Base-by-base conservation (phyloP, 2,113 vertebrate genomes). In the Sander vitreus region DNA sequence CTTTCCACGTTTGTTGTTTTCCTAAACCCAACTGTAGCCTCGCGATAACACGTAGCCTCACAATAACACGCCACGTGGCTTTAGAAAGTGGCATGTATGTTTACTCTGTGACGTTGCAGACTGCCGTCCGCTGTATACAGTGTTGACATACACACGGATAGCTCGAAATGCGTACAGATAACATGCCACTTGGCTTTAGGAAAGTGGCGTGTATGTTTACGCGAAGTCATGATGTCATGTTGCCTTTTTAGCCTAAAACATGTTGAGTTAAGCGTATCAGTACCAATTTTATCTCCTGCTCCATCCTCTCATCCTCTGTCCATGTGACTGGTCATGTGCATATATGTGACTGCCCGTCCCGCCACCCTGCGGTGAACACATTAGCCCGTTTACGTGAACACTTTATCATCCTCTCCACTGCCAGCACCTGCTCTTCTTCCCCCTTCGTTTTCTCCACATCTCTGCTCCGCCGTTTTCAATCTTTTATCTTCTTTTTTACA, bases 391-490 rank as follows among this genome's bases (percentile, higher is more conserved):
- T 88, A 84, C 81, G 23, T 76, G 76, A 84, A 71, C 83, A 84
- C 84, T 93, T 88, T 66, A 89, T 93, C 90, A 87, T 89, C 73
- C 54, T 86, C 54, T 72, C 53, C 81, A 86, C 81, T 77, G 86
- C 83, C 89, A 72, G 87, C 60, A 21, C 69, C 72, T 4, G 18
- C 78, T 83, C 81, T 53, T 78, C 80, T 51, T 63, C 51, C 83
- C 58, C 51, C 43, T 85, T 78, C 70, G 67, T 86, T 85, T 43
- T 81, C 83, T 72, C 84, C 58, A 43, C 80, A 25, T 89, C 59
- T 78, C 45, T 23, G 65, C 72, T 63, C 47, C 19, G 4, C 57
- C 59, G 21, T 81, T 84, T 87, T 83, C 75, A 43, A 84, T 78
- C 86, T 83, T 86, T 73, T 58, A 57, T 71, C 43, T 57, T 81